phyloP scores from a whole-genome alignment of 2,888 invertebrate species.

The Escarpia spicata region DNA sequence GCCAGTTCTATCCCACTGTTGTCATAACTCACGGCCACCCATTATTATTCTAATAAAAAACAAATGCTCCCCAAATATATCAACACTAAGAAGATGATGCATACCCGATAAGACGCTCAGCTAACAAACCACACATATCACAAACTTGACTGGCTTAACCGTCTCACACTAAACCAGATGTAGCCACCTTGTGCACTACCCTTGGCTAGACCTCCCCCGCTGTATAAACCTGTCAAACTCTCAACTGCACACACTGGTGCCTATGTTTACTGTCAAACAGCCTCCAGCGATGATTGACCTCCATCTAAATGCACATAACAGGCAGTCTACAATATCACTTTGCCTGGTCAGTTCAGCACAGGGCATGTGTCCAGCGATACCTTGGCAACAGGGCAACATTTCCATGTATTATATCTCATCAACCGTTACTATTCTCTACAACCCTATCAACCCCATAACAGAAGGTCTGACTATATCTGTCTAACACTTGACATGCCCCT shows the following conservation, averaged over 20 bases:
- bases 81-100: not conserved
- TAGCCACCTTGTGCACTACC: not conserved
- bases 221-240: not conserved
- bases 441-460: not conserved
- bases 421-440: not conserved
- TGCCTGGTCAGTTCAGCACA: not conserved
- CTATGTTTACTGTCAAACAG: not conserved
- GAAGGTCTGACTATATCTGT: not conserved
- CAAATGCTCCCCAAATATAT: not conserved
- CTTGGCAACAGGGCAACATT: not conserved
- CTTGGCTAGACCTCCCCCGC: not conserved
- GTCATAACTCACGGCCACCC: no score
- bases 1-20: not conserved
- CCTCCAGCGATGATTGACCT: not conserved
- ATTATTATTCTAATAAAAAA: no score
- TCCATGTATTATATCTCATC: not conserved
- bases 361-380: not conserved
- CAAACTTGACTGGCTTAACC: not conserved
- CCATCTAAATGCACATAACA: not conserved
- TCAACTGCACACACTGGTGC: not conserved
- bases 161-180: not conserved
- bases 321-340: not conserved
- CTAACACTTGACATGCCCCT: not conserved
- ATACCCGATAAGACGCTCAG: not conserved
- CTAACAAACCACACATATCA: not conserved